Percentiles rank a stretch among this genome's conserved stretches.
Evolutionary conservation across 2,797 vertebrate species (phyloP).

Genomic region (Crypturellus tataupa): DNA sequence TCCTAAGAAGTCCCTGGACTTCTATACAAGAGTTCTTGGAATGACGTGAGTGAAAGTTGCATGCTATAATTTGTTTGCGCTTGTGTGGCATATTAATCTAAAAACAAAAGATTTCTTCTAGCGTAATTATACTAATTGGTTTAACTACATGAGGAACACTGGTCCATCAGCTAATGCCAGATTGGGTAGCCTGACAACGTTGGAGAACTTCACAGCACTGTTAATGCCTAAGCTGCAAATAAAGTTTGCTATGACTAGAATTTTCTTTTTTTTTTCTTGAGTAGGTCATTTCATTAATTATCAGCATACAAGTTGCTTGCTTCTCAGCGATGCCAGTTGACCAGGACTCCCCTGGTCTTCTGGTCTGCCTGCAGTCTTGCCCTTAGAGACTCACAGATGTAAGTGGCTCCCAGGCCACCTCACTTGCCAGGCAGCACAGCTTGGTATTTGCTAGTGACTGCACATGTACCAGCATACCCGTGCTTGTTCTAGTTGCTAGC

Average conservation of each 20-base stretch:
- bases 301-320: neutral
- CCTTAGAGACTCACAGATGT: neutral
- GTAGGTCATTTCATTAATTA: conserved; percentile 1
- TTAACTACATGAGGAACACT: neutral
- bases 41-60: conserved; percentile 91
- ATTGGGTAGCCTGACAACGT: neutral
- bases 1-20: conserved; percentile 94
- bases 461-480: neutral
- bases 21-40: conserved; percentile 96
- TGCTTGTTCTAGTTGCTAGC: neutral
- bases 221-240: neutral
- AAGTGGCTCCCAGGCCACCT: neutral
- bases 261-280: neutral
- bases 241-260: neutral
- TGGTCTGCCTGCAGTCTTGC: neutral
- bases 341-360: neutral
- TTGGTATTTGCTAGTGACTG: neutral
- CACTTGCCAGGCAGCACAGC: neutral
- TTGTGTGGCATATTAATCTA: neutral
- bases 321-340: neutral
- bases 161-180: neutral
- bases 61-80: neutral
- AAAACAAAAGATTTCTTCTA: neutral
- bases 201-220: neutral
- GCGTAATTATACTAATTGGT: conserved; percentile 17